A percentile compares a stretch with the other conserved stretches of the same genome.
phyloP scores from a whole-genome alignment of 1,140 invertebrate genomes.

The Agraylea sexmaculata region DNA sequence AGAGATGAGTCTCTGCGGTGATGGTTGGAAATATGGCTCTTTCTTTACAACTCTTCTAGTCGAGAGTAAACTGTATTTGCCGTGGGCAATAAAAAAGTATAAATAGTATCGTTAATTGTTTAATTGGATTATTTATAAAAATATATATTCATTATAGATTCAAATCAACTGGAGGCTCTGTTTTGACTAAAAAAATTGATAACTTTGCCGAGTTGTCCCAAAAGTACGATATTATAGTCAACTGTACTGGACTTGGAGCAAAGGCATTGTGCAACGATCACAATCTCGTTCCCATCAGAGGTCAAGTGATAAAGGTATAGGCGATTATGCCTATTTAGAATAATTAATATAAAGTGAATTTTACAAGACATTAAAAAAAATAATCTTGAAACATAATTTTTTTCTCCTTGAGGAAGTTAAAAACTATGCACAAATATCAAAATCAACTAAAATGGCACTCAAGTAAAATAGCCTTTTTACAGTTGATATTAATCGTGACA shows the following conservation, averaged over 20 bases:
- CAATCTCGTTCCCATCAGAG: conserved; percentile 71
- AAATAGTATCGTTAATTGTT: conserved; percentile 3
- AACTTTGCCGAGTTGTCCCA: conserved; percentile 46
- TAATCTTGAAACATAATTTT: too few species aligned
- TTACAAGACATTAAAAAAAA: conserved; percentile 4
- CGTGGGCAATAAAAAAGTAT: conserved; percentile 58
- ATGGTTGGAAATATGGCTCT: conserved; percentile 69
- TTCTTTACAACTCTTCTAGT: conserved; percentile 68
- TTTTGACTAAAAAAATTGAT: conserved; percentile 44
- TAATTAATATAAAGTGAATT: too few species aligned
- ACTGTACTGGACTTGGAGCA: conserved; percentile 79
- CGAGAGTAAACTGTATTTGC: conserved; percentile 58
- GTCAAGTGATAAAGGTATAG: conserved; percentile 74
- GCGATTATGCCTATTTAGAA: too few species aligned
- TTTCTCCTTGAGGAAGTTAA: too few species aligned
- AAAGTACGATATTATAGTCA: conserved; percentile 71
- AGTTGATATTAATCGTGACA: too few species aligned
- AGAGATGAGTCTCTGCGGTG: conserved; percentile 57
- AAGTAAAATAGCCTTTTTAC: too few species aligned
- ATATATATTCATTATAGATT: conserved; percentile 37
- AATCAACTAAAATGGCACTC: too few species aligned
- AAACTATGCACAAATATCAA: too few species aligned
- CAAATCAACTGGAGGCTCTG: conserved; percentile 40
- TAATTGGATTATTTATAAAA: neutral
- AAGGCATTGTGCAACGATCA: conserved; percentile 63